Percentiles rank a stretch among this genome's conserved stretches.
These are phyloP conservation scores for Cochlearius cochlearius DNA, from an alignment of 2,113 vertebrate genomes.

Conservation along the genomic window DNA sequence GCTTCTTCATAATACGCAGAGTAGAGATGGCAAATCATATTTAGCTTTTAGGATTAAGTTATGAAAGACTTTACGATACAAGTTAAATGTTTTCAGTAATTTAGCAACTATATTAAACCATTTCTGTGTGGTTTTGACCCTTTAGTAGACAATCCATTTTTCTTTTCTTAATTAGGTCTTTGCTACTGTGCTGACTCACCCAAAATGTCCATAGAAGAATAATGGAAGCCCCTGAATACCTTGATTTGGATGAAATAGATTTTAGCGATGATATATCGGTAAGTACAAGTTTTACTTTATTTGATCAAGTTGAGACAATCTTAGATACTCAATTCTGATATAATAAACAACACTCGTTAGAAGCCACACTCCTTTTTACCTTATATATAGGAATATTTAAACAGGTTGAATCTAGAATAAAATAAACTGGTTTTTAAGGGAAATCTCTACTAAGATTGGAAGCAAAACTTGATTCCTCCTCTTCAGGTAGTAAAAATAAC, in stretches of 20 bases:
- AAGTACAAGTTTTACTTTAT: constrained; percentile 66
- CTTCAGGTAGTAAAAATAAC: not conserved
- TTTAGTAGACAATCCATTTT: not conserved
- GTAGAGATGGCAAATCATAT: not conserved
- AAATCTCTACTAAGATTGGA: not conserved
- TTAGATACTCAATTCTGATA: not conserved
- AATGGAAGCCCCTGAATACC: constrained; percentile 98
- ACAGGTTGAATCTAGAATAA: not conserved
- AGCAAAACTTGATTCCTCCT: not conserved
- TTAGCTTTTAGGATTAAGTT: not conserved
- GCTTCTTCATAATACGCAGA: not conserved
- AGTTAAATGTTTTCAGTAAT: not conserved
- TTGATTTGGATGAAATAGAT: constrained; percentile 99
- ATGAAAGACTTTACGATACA: not conserved
- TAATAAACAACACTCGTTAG: not conserved
- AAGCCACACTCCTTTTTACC: not conserved
- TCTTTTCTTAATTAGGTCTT: constrained; percentile 68
- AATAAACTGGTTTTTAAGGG: not conserved
- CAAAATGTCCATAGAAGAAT: constrained; percentile 89
- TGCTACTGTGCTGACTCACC: constrained; percentile 31
- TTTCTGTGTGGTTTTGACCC: not conserved
- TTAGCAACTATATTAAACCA: not conserved
- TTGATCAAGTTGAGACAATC: not conserved
- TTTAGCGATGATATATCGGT: constrained; percentile 95
- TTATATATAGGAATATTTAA: not conserved